These are phyloP conservation scores for Oenanthe oenanthe DNA, from an alignment of 2,113 vertebrate species.

Conservation along the genomic window DNA sequence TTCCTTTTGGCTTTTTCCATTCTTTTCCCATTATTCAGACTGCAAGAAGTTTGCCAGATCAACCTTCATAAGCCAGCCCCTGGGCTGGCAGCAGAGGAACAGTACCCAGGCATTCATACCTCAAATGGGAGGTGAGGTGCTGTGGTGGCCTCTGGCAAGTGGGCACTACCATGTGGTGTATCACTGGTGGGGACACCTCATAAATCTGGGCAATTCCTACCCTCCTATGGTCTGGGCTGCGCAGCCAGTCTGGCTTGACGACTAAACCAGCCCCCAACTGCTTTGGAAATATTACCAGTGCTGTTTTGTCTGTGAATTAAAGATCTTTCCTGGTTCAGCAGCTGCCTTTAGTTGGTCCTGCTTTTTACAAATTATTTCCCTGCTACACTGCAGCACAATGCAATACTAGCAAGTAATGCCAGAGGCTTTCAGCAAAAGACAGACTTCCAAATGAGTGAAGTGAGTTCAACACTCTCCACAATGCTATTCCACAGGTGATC, in stretches of 20 bases:
- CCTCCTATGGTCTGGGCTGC: not conserved
- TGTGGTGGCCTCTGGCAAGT: not conserved
- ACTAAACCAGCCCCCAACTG: not conserved
- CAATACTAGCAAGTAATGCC: not conserved
- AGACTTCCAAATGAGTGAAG: not conserved
- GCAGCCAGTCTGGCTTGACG: fast-evolving
- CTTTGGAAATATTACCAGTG: not conserved
- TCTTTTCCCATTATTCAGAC: not conserved
- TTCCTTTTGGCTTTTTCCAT: not conserved
- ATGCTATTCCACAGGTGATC: not conserved
- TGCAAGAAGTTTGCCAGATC: not conserved
- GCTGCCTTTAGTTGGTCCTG: not conserved
- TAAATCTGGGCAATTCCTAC: not conserved
- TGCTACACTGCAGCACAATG: not conserved
- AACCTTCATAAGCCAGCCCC: not conserved
- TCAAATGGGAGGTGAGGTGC: not conserved
- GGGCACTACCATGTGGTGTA: not conserved
- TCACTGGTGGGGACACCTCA: not conserved
- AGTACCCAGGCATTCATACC: fast-evolving
- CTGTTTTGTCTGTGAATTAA: not conserved
- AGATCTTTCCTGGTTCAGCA: not conserved
- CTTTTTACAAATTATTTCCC: not conserved
- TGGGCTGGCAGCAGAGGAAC: not conserved
- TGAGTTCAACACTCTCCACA: not conserved
- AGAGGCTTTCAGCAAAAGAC: not conserved